A percentile compares a stretch with the other conserved stretches of the same genome.
Conservation (phyloP, 1,140 invertebrate species). For the Microplitis mediator region DNA sequence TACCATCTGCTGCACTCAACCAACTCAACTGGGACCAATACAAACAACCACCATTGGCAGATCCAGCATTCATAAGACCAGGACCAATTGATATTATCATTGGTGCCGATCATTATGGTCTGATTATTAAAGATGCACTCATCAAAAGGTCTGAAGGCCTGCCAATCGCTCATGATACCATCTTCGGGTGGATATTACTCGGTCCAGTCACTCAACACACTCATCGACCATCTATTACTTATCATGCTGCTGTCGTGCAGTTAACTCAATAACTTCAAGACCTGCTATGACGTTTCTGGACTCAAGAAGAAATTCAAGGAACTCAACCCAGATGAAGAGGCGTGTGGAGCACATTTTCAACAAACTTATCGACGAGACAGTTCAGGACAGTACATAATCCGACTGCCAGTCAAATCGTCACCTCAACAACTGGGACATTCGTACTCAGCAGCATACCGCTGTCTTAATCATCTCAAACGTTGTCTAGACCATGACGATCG, state of each 20-base stretch:
- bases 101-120: neutral
- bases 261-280: neutral
- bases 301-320: neutral
- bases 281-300: slow-evolving; percentile 6
- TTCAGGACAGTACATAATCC: too few relatives aligned
- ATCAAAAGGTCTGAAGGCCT: too few relatives aligned
- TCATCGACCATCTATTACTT: neutral
- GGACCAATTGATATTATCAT: slow-evolving; percentile 1
- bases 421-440: neutral
- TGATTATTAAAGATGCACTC: too few relatives aligned
- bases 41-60: neutral
- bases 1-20: too few relatives aligned
- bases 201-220: neutral
- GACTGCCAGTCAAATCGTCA: too few relatives aligned
- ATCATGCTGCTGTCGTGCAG: neutral
- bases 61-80: neutral
- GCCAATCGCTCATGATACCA: neutral
- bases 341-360: too few relatives aligned
- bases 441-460: slow-evolving; percentile 9
- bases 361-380: too few relatives aligned
- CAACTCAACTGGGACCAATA: neutral
- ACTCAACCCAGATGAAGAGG: too few relatives aligned
- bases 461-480: slow-evolving; percentile 1
- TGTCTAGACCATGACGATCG: neutral
- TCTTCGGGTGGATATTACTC: neutral